These are phyloP conservation scores for Arrhamphus sclerolepis DNA, from an alignment of 2,797 vertebrate genomes.

Conservation along the genomic window DNA sequence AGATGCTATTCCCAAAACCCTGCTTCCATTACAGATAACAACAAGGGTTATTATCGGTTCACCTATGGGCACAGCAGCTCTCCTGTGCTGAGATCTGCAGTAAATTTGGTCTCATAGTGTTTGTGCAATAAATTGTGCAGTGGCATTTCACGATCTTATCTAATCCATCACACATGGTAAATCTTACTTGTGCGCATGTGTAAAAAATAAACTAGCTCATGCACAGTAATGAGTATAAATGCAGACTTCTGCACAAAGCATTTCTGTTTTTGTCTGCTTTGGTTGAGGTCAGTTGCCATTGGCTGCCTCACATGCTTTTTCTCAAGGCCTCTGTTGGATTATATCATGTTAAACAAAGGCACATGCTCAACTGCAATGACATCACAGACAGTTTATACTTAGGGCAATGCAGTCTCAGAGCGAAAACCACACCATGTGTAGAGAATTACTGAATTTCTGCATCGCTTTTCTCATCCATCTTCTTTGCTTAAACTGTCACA, in stretches of 20 bases:
- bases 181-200: not conserved
- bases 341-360: slow-evolving; percentile 74
- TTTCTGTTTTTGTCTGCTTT: slow-evolving; percentile 25
- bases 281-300: slow-evolving; percentile 41
- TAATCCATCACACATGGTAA: not conserved
- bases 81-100: not conserved
- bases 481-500: slow-evolving; percentile 54
- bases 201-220: slow-evolving; percentile 3
- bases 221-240: slow-evolving; percentile 4
- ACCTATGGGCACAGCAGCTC: not conserved
- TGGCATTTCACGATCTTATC: not conserved
- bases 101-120: not conserved
- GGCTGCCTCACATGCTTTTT: slow-evolving; percentile 44
- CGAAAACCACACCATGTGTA: slow-evolving; percentile 63
- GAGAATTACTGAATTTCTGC: slow-evolving; percentile 71
- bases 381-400: slow-evolving; percentile 58
- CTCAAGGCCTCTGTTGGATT: slow-evolving; percentile 59
- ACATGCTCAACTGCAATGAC: slow-evolving; percentile 69
- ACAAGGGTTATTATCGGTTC: not conserved
- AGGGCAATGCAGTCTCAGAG: slow-evolving; percentile 29
- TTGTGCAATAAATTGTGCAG: not conserved
- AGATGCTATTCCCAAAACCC: too few relatives aligned
- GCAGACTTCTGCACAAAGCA: not conserved
- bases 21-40: too few relatives aligned
- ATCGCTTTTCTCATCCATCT: slow-evolving; percentile 63